Percentiles rank a stretch among this genome's conserved stretches.
These are phyloP conservation scores for Lycorma delicatula DNA, from an alignment of 1,140 invertebrate species.

Conservation along the genomic window DNA sequence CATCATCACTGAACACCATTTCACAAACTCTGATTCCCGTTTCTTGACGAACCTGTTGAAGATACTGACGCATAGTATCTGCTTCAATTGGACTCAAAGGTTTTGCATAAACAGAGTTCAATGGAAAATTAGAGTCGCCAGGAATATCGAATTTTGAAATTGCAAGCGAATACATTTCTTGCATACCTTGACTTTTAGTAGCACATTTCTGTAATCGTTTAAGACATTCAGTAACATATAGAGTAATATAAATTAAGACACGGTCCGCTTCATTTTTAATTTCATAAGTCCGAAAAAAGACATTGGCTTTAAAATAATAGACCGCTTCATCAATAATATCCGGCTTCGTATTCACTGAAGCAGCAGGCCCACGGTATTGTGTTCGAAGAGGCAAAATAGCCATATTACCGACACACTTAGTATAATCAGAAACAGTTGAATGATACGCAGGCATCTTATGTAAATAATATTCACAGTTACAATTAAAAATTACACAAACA, in stretches of 20 bases:
- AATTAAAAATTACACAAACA: too few relatives aligned
- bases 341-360: conserved; percentile 54
- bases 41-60: conserved; percentile 93
- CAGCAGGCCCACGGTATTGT: conserved; percentile 80
- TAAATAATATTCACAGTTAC: too few relatives aligned
- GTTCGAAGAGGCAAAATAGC: conserved; percentile 83
- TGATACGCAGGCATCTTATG: conserved; percentile 69
- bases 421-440: conserved; percentile 70
- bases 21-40: conserved; percentile 84
- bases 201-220: conserved; percentile 89
- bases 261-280: conserved; percentile 95
- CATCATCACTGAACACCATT: conserved; percentile 85
- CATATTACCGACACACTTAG: conserved; percentile 81
- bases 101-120: conserved; percentile 94
- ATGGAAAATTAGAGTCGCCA: conserved; percentile 90
- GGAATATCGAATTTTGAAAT: conserved; percentile 95
- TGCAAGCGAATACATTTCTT: conserved; percentile 94
- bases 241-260: conserved; percentile 93
- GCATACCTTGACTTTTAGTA: conserved; percentile 78
- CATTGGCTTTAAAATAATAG: conserved; percentile 97
- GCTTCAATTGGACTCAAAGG: conserved; percentile 68
- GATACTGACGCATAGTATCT: conserved; percentile 83
- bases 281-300: conserved; percentile 98
- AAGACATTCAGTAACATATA: conserved; percentile 98
- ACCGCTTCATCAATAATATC: conserved; percentile 98